Evolutionary conservation across 2,113 vertebrate genomes (phyloP).

Genomic region (Picathartes gymnocephalus): DNA sequence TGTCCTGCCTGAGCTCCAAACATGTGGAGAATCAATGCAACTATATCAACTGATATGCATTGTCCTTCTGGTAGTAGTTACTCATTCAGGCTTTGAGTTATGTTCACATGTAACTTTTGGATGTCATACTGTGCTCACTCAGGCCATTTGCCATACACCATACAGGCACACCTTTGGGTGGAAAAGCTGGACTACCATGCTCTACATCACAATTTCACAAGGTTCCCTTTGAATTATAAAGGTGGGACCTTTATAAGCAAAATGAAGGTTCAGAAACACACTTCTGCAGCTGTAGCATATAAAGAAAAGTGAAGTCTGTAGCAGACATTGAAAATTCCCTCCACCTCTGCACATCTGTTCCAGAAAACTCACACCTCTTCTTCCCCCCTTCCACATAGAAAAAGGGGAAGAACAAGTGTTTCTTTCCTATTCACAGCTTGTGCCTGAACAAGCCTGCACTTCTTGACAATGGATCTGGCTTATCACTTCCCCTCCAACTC

Average conservation of each 20-base stretch:
- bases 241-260: neutral
- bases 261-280: neutral
- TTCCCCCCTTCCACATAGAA: neutral
- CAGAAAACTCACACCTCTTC: neutral
- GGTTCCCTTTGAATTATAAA: neutral
- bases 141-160: neutral
- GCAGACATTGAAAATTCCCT: neutral
- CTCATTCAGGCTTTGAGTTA: neutral
- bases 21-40: accelerated
- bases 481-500: neutral
- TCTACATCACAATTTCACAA: neutral
- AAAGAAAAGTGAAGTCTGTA: neutral
- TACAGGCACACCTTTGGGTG: neutral
- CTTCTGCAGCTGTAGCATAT: neutral
- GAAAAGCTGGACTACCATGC: neutral
- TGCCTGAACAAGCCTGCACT: neutral
- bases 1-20: neutral
- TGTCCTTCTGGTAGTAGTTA: neutral
- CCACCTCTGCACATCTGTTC: neutral
- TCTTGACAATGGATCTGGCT: neutral
- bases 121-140: neutral
- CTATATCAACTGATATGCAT: neutral
- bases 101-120: neutral
- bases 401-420: neutral
- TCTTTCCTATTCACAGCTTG: neutral